Conservation (phyloP, 2,888 invertebrate genomes). For the Troides helena region DNA sequence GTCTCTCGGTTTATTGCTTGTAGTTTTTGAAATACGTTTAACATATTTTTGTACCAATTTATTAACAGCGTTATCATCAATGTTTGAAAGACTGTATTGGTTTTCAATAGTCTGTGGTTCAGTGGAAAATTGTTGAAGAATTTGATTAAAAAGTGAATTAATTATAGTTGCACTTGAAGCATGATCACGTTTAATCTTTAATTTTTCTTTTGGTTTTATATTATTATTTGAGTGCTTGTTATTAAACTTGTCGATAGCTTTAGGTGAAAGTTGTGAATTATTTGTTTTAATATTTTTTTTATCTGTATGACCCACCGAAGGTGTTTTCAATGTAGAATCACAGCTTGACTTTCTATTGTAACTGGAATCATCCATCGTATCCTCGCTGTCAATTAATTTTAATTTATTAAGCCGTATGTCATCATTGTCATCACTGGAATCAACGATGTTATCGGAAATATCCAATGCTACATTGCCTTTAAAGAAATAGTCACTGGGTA, state of each 20-base stretch:
- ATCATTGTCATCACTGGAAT: conserved; percentile 48
- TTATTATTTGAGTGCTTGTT: background rate
- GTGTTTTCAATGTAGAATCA: conserved; percentile 29
- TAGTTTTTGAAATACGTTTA: conserved; percentile 6
- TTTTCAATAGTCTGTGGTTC: conserved; percentile 3
- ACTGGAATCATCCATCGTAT: conserved; percentile 48
- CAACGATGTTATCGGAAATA: conserved; percentile 42
- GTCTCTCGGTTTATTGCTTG: conserved; percentile 23
- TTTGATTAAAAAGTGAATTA: conserved; percentile 16
- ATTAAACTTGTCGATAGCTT: background rate
- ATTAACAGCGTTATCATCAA: background rate
- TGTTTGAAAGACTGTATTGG: conserved; percentile 1
- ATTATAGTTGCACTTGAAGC: conserved; percentile 15
- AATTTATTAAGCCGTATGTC: conserved; percentile 47
- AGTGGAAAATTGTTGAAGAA: background rate
- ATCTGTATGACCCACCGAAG: background rate
- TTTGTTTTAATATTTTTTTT: background rate
- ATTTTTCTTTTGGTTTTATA: background rate
- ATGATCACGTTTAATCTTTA: background rate
- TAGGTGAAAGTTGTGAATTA: background rate
- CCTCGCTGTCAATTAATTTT: conserved; percentile 47
- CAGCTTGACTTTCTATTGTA: conserved; percentile 35
- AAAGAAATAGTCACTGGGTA: conserved; percentile 63
- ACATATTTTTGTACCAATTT: conserved; percentile 4
- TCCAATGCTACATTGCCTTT: conserved; percentile 51